Conservation (phyloP, 64 coral and sea anemone genomes). For the Acropora tenuis region DNA sequence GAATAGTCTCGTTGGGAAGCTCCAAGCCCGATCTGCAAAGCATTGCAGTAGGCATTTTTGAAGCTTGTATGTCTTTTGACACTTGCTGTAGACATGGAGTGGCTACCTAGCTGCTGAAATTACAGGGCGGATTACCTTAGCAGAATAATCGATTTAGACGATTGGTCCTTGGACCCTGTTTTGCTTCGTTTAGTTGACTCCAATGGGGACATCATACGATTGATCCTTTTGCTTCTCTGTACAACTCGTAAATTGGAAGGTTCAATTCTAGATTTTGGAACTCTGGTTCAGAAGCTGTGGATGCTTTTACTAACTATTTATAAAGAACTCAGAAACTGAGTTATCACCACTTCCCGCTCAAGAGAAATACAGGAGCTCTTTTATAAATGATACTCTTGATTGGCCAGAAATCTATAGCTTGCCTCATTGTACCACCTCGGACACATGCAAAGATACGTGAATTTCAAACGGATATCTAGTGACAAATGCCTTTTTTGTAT, state of each 20-base stretch:
- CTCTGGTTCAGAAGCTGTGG: conserved; percentile 30
- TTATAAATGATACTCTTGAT: too few species aligned
- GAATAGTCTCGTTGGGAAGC: conserved; percentile 36
- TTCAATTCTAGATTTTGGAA: conserved; percentile 50
- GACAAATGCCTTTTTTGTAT: too few species aligned
- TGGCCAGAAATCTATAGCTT: too few species aligned
- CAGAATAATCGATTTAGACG: conserved; percentile 28
- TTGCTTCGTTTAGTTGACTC: conserved; percentile 5
- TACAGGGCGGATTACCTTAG: conserved; percentile 34
- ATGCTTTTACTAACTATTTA: conserved; percentile 21
- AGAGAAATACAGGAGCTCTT: too few species aligned
- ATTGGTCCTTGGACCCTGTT: conserved; percentile 24
- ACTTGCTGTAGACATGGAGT: conserved; percentile 13
- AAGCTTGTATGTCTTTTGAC: conserved; percentile 8
- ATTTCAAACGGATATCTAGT: too few species aligned
- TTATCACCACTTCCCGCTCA: too few species aligned
- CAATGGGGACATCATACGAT: conserved; percentile 45
- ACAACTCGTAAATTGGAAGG: conserved; percentile 45
- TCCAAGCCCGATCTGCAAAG: conserved; percentile 13
- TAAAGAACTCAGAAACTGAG: too few species aligned
- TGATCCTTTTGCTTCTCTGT: conserved; percentile 54
- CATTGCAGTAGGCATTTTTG: conserved; percentile 27
- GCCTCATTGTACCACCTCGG: too few species aligned
- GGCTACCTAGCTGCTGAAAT: neutral
- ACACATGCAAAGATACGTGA: too few species aligned